Base-by-base conservation (phyloP, 2,113 vertebrate genomes). In the Pseudopodoces humilis region DNA sequence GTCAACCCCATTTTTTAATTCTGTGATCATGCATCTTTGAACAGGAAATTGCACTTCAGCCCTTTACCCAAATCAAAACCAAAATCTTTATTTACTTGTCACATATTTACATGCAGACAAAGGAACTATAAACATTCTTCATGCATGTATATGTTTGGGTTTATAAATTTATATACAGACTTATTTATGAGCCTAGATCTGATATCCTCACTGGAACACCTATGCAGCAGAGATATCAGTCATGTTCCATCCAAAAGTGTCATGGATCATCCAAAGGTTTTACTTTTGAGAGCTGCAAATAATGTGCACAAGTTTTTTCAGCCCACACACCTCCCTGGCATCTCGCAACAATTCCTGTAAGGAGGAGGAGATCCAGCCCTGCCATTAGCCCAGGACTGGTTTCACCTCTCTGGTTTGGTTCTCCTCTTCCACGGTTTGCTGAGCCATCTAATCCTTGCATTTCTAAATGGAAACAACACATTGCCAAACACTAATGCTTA, bases 391-490 rank as follows among this genome's bases (percentile, higher is more conserved):
- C 41, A 50, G 55, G 64, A 89, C 82, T 69, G 86, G 74, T 92
- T 91, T n/a, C 41, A 50, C 67, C 65, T 75, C 77, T 62, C 20
- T 0, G 0, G 27, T 31, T 14, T 41, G 28, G n/a, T 86, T 95
- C 59, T 74, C 68, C 59, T 89, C 44, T 76, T 93, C 39, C 5
- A 2, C 4, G 10, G 58, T 86, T 82, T 89, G 69, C 80, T 76
- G 58, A 94, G 80, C 69, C 78, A 91, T 25, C 31, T 19, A 88
- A 91, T 68, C 72, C 56, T 60, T 82, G 60, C 31, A 83, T 55
- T 78, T 94, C 74, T 92, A 88, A 95, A 90, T 49, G 49, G 58
- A 84, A 90, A 68, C 84, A 77, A 91, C 52, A 70, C 49, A 49
- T 21, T 89, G 81, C 77, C 86, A 90, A 93, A 88, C 24, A 71